These are phyloP conservation scores for Megalonaias nervosa DNA, from an alignment of 1,140 invertebrate species.

Conservation along the genomic window DNA sequence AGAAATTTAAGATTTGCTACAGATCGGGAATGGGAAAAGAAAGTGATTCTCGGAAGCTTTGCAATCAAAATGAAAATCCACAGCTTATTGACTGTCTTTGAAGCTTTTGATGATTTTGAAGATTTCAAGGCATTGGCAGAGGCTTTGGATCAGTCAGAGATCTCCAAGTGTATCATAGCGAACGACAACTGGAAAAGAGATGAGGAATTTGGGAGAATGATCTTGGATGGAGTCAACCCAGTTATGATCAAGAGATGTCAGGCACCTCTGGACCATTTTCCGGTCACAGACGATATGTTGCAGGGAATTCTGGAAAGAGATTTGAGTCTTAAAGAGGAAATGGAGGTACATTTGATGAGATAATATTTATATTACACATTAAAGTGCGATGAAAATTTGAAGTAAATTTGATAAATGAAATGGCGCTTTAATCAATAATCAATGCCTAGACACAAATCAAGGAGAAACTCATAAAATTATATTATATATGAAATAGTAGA, in stretches of 20 bases:
- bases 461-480: not conserved
- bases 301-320: constrained; percentile 7
- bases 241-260: constrained; percentile 20
- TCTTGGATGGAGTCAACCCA: constrained; percentile 22
- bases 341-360: constrained; percentile 11
- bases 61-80: constrained; percentile 23
- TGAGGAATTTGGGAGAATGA: constrained; percentile 23
- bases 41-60: constrained; percentile 17
- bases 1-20: constrained; percentile 13
- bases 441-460: not conserved
- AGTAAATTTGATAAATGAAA: not conserved
- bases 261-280: constrained; percentile 12
- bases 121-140: constrained; percentile 19
- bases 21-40: constrained; percentile 23
- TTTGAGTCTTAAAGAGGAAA: constrained; percentile 18
- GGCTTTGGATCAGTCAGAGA: constrained; percentile 19
- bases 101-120: constrained; percentile 21
- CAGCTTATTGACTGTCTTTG: constrained; percentile 17
- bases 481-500: not conserved
- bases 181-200: constrained; percentile 23
- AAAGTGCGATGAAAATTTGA: too few relatives aligned
- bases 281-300: constrained; percentile 31
- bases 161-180: constrained; percentile 7
- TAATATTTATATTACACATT: not conserved
- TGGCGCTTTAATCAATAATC: not conserved